Percentiles rank a stretch among this genome's conserved stretches.
These are phyloP conservation scores for Glaucopsyche alexis DNA, from an alignment of 2,888 invertebrate species.

Conservation along the genomic window DNA sequence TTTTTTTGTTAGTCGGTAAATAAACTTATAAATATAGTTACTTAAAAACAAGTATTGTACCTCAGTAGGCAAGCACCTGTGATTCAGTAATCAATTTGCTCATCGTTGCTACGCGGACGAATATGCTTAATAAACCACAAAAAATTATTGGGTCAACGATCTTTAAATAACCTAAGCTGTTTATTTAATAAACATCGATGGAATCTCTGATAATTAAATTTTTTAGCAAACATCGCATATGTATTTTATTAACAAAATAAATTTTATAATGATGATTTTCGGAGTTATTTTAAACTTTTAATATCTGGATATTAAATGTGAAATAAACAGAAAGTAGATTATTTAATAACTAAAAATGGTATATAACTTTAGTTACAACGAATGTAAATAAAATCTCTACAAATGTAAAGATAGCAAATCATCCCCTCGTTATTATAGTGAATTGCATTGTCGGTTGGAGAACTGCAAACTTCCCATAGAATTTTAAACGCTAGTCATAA, in stretches of 20 bases:
- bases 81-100: constrained; percentile 19
- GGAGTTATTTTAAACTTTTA: background rate
- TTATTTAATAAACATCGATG: background rate
- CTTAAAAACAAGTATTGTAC: background rate
- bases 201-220: background rate
- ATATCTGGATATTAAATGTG: background rate
- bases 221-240: background rate
- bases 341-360: background rate
- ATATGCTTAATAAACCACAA: constrained; percentile 9
- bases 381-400: background rate
- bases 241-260: background rate
- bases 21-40: background rate
- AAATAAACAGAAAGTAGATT: background rate
- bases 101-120: constrained; percentile 24
- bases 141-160: constrained; percentile 23
- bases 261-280: background rate
- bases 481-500: background rate
- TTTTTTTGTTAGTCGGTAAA: no score
- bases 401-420: background rate
- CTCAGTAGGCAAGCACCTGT: no score
- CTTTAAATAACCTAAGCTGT: constrained; percentile 19
- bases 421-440: background rate
- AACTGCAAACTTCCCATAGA: background rate
- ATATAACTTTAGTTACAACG: background rate
- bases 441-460: background rate